Evolutionary conservation across 2,888 invertebrate species (phyloP), one percentile per base, ranked within the genome.

Genomic region (Coelopa pilipes): DNA sequence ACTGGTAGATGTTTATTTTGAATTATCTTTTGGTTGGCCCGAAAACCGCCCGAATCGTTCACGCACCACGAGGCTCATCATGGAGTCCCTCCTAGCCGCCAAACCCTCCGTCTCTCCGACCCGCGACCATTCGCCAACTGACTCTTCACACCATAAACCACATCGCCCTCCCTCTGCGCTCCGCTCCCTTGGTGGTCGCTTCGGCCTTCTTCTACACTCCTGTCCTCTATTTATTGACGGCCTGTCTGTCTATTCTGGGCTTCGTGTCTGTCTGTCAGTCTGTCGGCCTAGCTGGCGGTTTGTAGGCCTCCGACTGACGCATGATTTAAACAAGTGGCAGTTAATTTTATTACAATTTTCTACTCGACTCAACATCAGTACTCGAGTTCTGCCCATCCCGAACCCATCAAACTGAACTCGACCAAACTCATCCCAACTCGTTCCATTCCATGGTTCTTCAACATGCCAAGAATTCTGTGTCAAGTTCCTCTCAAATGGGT

Each of bases 251-350:
- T 55, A 34, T 68, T 68, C 45, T 55, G 15, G n/a, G 19, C 17
- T 15, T 10, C 15, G 1, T 59, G 46, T 19, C 65, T 47, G 47
- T 65, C 47, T 65, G 17, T 47, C 46, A 15, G 34, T n/a, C 15
- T 50, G 66, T 19, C 66, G 13, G 66, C 15, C 66, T 24, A n/a
- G 13, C 69, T 46, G 46, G 49, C 49, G 24, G 60, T 70, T 10
- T 11, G 53, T 17, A 9, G 46, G n/a, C 1, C 47, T 57, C 34
- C 17, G 45, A 53, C 46, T 24, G 55, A 15, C n/a, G 68, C 53
- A 63, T 62, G 63, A 71, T 59, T 72, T 66, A 49, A 59, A 67
- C 72, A 67, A 72, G 66, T 72, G 72, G 50, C 57, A 67, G 72
- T 67, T 67, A 72, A 72, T 67, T 66, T 72, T 72, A 49, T 47